These are phyloP conservation scores for Melanophora roralis DNA, from an alignment of 2,888 invertebrate species.

Conservation along the genomic window DNA sequence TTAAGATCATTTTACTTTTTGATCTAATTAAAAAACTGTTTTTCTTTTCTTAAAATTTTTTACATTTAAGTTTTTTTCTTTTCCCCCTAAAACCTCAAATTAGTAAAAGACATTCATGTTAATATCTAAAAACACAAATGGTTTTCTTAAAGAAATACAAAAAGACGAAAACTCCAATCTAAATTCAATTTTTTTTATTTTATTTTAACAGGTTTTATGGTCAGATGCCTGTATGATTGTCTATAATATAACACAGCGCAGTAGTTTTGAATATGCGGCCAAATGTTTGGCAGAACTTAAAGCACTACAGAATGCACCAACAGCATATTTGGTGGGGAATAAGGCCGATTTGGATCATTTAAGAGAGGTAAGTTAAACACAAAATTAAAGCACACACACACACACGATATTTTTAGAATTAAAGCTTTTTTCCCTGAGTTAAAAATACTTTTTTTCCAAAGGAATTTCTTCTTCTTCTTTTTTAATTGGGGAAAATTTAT, in stretches of 20 bases:
- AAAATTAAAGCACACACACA: background rate
- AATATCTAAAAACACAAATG: no score
- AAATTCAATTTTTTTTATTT: background rate
- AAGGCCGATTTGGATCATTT: constrained; percentile 88
- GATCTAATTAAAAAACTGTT: no score
- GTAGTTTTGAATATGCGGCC: constrained; percentile 84
- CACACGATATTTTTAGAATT: background rate
- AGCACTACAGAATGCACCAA: constrained; percentile 78
- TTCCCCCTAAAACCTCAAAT: no score
- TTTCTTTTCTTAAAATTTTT: no score
- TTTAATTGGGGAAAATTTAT: constrained; percentile 14
- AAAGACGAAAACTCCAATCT: no score
- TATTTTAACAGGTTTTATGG: constrained; percentile 81
- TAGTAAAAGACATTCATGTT: no score
- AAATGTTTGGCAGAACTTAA: constrained; percentile 81
- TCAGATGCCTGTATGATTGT: constrained; percentile 88
- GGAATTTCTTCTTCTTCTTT: background rate
- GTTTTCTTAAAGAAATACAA: no score
- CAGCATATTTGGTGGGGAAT: constrained; percentile 84
- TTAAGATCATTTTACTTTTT: no score
- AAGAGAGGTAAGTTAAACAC: constrained; percentile 81
- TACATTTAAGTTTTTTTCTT: no score
- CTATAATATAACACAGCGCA: constrained; percentile 86
- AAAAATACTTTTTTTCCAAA: background rate
- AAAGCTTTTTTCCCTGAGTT: background rate